A percentile compares a stretch with the other conserved stretches of the same genome.
Evolutionary conservation across 2,797 vertebrate genomes (phyloP).

Genomic region (Thalassophryne amazonica): DNA sequence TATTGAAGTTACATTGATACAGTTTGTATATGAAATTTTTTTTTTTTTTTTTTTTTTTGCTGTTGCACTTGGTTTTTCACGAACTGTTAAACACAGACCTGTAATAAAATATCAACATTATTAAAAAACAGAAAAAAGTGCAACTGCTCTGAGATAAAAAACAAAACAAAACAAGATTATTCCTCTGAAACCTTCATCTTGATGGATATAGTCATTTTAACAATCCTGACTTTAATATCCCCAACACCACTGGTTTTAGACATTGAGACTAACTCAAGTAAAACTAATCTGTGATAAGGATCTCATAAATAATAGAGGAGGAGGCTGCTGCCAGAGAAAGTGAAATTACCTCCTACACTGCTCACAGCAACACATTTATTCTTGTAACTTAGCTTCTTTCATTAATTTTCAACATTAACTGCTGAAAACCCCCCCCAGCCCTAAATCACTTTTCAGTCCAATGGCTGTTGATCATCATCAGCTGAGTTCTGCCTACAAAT

Average conservation of each 20-base stretch:
- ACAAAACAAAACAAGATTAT: not conserved
- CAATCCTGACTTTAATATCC: not conserved
- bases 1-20: too few relatives aligned
- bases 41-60: too few relatives aligned
- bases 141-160: too few relatives aligned
- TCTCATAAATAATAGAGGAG: conserved; percentile 20
- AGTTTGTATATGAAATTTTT: too few relatives aligned
- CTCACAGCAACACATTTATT: conserved; percentile 14
- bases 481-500: conserved; percentile 3
- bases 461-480: conserved; percentile 7
- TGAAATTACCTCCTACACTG: conserved; percentile 15
- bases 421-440: conserved; percentile 52
- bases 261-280: conserved; percentile 3
- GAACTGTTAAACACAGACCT: too few relatives aligned
- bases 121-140: too few relatives aligned
- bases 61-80: too few relatives aligned
- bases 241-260: not conserved
- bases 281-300: conserved; percentile 2
- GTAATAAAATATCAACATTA: too few relatives aligned
- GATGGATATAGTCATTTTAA: not conserved
- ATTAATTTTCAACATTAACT: conserved; percentile 40
- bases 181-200: not conserved
- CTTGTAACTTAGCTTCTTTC: conserved; percentile 39
- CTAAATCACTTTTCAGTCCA: conserved; percentile 9
- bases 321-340: conserved; percentile 26